phyloP scores from a whole-genome alignment of 1,140 invertebrate genomes.

The Nautilus pompilius region DNA sequence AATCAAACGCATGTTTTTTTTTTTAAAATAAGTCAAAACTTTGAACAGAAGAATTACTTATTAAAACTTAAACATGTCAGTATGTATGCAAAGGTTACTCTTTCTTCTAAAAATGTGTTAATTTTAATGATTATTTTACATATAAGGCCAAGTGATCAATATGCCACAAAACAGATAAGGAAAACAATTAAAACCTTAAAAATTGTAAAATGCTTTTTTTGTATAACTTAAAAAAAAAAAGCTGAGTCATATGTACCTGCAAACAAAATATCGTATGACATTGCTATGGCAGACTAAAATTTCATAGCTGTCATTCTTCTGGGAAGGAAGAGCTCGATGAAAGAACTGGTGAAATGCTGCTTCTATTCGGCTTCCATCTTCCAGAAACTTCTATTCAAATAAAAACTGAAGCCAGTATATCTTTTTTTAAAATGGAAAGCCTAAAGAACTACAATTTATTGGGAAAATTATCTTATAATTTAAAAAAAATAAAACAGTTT shows the following conservation, averaged over 20 bases:
- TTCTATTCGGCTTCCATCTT: constrained; percentile 95
- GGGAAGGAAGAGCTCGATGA: constrained; percentile 77
- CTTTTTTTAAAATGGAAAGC: background rate
- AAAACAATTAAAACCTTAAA: no score
- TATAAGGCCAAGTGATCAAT: background rate
- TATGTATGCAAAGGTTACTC: no score
- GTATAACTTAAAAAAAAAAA: no score
- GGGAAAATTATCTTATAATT: no score
- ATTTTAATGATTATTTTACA: constrained; percentile 1
- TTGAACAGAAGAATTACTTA: no score
- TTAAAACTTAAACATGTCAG: no score
- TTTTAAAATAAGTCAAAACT: no score
- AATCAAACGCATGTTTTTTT: no score
- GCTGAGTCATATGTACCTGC: constrained; percentile 64
- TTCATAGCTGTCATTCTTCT: constrained; percentile 84
- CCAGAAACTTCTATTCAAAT: constrained; percentile 82
- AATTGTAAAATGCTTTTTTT: no score
- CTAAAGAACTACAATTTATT: background rate
- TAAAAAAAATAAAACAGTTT: no score
- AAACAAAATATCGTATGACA: constrained; percentile 96
- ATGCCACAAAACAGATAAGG: background rate
- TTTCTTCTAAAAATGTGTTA: no score
- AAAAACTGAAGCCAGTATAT: no score
- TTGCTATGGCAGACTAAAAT: constrained; percentile 97
- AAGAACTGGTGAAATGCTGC: constrained; percentile 93